Evolutionary conservation across 1,140 invertebrate species (phyloP).

Genomic region (Pectinophora gossypiella): DNA sequence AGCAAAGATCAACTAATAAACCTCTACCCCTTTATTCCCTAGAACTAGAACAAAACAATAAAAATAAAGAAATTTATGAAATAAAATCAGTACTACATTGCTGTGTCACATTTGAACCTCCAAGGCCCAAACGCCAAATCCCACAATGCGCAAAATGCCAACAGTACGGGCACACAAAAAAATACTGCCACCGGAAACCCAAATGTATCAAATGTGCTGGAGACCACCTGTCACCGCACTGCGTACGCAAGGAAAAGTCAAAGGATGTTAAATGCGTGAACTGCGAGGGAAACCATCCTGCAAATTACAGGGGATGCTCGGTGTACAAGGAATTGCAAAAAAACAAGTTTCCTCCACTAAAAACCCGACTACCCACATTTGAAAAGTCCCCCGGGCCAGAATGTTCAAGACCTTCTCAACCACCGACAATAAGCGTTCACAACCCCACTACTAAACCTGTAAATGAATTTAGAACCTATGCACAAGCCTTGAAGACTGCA

Average conservation of each 20-base stretch:
- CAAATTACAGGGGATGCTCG: conserved; percentile 23
- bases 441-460: background rate
- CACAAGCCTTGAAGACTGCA: background rate
- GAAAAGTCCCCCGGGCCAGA: too few relatives aligned
- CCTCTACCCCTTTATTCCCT: too few relatives aligned
- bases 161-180: conserved; percentile 41
- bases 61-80: too few relatives aligned
- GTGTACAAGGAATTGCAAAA: conserved; percentile 18
- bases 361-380: too few relatives aligned
- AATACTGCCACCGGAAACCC: conserved; percentile 21
- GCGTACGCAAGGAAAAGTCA: too few relatives aligned
- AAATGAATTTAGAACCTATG: background rate
- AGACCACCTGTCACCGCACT: conserved; percentile 16
- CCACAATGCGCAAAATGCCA: conserved; percentile 44
- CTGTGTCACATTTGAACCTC: conserved; percentile 21
- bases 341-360: background rate
- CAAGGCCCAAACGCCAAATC: conserved; percentile 25
- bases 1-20: too few relatives aligned
- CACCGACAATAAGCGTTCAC: background rate
- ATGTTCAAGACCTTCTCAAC: too few relatives aligned
- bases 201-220: conserved; percentile 46
- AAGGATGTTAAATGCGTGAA: conserved; percentile 3
- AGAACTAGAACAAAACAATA: too few relatives aligned
- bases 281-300: conserved; percentile 15
- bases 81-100: too few relatives aligned